Conservation (phyloP, 1,140 invertebrate genomes). For the Ganaspis sp. region DNA sequence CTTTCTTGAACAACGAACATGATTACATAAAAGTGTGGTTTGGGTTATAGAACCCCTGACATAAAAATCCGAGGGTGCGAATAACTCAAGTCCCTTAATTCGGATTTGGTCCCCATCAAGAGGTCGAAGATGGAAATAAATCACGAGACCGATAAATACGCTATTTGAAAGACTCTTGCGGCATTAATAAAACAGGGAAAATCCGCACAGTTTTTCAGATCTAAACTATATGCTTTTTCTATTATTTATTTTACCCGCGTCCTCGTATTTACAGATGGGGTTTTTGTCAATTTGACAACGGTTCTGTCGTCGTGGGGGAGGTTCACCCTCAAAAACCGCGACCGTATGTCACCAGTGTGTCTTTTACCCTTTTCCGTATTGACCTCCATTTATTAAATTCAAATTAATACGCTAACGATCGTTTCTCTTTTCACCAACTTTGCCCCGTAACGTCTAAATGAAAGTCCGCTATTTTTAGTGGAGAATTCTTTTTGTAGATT, state of each 20-base stretch:
- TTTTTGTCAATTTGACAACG: slow-evolving; percentile 1
- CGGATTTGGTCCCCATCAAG: slow-evolving; percentile 14
- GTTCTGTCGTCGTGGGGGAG: not conserved
- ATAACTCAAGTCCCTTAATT: slow-evolving; percentile 14
- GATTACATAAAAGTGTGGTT: slow-evolving; percentile 9
- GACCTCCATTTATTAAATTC: not conserved
- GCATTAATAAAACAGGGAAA: not conserved
- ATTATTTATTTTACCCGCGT: slow-evolving; percentile 18
- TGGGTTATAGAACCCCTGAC: not conserved
- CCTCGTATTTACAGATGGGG: not conserved
- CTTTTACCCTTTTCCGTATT: not conserved
- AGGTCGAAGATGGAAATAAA: slow-evolving; percentile 14
- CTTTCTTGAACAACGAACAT: not conserved
- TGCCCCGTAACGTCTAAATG: not conserved
- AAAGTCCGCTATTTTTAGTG: too few species aligned
- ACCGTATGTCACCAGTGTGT: slow-evolving; percentile 7
- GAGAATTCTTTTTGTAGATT: too few species aligned
- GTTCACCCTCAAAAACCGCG: not conserved
- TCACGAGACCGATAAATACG: not conserved
- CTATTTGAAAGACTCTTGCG: not conserved
- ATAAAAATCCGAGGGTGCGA: slow-evolving; percentile 13
- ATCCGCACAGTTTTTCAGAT: not conserved
- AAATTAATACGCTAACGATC: not conserved
- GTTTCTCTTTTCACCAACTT: not conserved
- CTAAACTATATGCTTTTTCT: not conserved